phyloP scores from a whole-genome alignment of 2,888 invertebrate genomes.

The Brenthis daphne region DNA sequence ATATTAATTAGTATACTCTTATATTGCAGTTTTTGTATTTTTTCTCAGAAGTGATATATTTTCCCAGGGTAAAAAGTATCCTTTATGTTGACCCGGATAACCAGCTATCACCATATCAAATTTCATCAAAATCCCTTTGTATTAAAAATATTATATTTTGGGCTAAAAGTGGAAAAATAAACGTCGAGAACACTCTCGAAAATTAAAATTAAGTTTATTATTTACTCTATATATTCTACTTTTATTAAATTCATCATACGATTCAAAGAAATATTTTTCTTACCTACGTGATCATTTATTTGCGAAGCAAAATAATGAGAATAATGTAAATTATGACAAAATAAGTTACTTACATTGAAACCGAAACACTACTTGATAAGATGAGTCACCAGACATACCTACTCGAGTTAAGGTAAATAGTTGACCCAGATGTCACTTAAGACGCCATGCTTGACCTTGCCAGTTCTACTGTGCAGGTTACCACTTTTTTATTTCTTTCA shows the following conservation, averaged over 20 bases:
- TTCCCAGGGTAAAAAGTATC: no score
- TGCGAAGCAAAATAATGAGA: slow-evolving; percentile 1
- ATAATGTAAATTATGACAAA: slow-evolving; percentile 30
- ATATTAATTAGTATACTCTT: no score
- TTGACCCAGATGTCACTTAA: slow-evolving; percentile 59
- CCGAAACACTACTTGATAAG: slow-evolving; percentile 35
- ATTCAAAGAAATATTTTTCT: background rate
- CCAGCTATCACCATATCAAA: no score
- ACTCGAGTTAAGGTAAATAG: slow-evolving; percentile 57
- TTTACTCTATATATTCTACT: no score
- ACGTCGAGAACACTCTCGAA: no score
- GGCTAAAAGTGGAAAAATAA: no score
- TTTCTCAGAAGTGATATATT: no score
- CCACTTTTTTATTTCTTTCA: background rate
- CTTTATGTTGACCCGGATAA: no score
- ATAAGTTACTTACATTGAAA: slow-evolving; percentile 32
- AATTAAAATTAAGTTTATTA: no score
- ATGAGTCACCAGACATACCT: slow-evolving; percentile 51
- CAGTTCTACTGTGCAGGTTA: slow-evolving; percentile 6
- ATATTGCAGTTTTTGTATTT: no score
- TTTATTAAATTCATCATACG: background rate
- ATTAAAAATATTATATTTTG: no score
- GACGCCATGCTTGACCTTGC: slow-evolving; percentile 37
- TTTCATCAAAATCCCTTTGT: no score
- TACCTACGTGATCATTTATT: background rate